Base-by-base conservation (phyloP, 2,797 vertebrate species). In the Pantherophis vulpinus region DNA sequence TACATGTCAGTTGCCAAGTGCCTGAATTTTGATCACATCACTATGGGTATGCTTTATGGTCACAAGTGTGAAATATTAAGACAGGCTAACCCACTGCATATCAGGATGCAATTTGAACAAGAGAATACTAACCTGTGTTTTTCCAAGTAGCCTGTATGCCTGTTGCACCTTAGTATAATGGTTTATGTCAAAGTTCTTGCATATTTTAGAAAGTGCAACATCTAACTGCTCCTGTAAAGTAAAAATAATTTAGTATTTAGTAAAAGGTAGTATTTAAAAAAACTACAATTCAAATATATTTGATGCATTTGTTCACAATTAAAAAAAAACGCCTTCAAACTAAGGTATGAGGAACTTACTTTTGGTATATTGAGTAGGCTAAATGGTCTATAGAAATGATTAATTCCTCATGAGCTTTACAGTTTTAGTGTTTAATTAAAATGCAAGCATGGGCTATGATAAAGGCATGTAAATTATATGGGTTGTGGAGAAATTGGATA, bases 111-210 rank as follows among this genome's bases (percentile, higher is more conserved):
- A 23, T 8, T 16, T 92, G 23, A 90, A 92, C 13, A 12, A 55
- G 42, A 54, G 10, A 87, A 10, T 1, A 95, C 97, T 93, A 93
- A 99, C 99, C 98, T 99, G 99, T 91, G 99, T 99, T 98, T 99
- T 99, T n/a, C 99, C 99, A 95, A 99, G 98, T 89, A 99, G 98
- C 42, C 98, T 98, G 96, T 99, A 99, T 47, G 99, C 99, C 96
- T 99, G 98, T 93, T 99, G 99, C 96, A 99, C 99, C 95, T 99
- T 99, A 95, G 99, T 99, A 97, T 99, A 99, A 98, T 99, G 99
- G 88, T 96, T 96, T 93, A 99, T 97, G 96, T 99, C 99, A 97
- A 99, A 99, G 98, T 99, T 98, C 97, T 99, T 99, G 96, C 99
- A 99, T 96, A 99, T 99, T 98, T 99, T 99, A n/a, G 99, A 99